These are phyloP conservation scores for Polylopha cassiicola DNA, from an alignment of 2,888 invertebrate genomes.

Conservation along the genomic window DNA sequence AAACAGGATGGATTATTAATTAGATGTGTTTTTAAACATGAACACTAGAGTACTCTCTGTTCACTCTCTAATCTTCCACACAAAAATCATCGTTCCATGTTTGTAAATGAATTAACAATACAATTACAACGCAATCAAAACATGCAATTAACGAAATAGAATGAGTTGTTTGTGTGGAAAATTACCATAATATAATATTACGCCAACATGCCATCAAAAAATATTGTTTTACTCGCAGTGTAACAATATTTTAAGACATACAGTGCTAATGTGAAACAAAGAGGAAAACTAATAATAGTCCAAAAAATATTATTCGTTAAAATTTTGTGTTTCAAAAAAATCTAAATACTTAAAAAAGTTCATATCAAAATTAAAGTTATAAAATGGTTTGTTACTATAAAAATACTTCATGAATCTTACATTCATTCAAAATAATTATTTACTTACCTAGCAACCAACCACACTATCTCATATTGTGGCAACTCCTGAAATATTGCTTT, in stretches of 20 bases:
- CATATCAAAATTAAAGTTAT: no score
- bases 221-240: constrained; percentile 35
- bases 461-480: constrained; percentile 9
- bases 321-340: no score
- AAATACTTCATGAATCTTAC: no score
- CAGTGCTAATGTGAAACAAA: constrained; percentile 36
- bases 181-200: constrained; percentile 41
- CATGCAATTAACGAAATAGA: constrained; percentile 18
- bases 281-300: constrained; percentile 36
- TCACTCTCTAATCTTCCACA: constrained; percentile 49
- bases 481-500: constrained; percentile 31
- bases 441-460: no score
- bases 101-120: constrained; percentile 6
- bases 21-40: constrained; percentile 32
- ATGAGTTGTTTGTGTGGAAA: constrained; percentile 41
- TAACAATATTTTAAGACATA: constrained; percentile 48
- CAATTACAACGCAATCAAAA: constrained; percentile 3
- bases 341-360: no score
- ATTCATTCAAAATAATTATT: no score
- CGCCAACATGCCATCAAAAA: constrained; percentile 56
- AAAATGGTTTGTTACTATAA: no score
- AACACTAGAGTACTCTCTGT: constrained; percentile 61
- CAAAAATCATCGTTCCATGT: constrained; percentile 34
- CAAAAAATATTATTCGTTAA: no score
- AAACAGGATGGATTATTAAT: constrained; percentile 47